Evolutionary conservation across 2,888 invertebrate species (phyloP).

Genomic region (Synergus laeviventris): DNA sequence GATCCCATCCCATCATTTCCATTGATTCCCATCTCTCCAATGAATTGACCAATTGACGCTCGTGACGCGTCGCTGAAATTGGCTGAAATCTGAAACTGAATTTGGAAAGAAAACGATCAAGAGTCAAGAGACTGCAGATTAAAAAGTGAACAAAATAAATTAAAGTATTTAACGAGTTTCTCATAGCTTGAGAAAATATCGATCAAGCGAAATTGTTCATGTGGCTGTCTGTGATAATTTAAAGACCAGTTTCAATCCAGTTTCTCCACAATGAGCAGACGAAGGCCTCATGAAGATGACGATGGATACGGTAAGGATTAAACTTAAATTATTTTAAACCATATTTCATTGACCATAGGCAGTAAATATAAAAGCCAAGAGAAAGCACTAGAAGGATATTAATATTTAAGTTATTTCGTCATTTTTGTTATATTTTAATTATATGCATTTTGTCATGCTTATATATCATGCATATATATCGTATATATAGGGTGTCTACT

Average conservation of each 20-base stretch:
- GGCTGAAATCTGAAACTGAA: not conserved
- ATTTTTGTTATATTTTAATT: not conserved
- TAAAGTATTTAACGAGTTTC: not conserved
- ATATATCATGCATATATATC: no score
- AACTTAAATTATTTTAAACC: not conserved
- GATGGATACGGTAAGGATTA: slow-evolving; percentile 86
- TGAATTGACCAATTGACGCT: no score
- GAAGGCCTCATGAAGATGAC: slow-evolving; percentile 88
- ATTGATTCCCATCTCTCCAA: no score
- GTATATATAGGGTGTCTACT: no score
- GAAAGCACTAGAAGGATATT: no score
- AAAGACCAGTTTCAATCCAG: not conserved
- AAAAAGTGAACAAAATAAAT: not conserved
- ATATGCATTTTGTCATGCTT: no score
- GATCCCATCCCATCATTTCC: no score
- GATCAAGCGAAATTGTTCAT: slow-evolving; percentile 8
- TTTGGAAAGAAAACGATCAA: not conserved
- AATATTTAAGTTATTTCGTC: not conserved
- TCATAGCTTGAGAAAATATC: not conserved
- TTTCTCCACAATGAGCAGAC: slow-evolving; percentile 82
- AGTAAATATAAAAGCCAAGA: no score
- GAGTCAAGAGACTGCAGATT: slow-evolving; percentile 1
- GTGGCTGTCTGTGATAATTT: slow-evolving; percentile 23
- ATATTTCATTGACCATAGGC: no score
- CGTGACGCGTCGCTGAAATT: slow-evolving; percentile 30